phyloP scores from a whole-genome alignment of 2,797 vertebrate genomes.

The Nannoperca australis region DNA sequence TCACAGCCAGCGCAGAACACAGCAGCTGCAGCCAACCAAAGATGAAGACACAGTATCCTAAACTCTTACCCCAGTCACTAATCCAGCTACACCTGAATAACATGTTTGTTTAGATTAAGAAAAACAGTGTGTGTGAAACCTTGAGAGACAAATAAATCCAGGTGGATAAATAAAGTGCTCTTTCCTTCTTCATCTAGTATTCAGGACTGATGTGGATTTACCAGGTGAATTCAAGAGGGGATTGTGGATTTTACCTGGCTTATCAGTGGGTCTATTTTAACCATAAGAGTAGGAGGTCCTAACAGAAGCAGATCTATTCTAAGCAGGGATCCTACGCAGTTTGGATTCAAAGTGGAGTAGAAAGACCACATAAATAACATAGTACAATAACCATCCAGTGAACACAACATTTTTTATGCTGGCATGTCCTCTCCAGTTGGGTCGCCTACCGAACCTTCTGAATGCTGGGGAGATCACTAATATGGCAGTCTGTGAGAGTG shows the following conservation, averaged over 20 bases:
- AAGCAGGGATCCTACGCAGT: not conserved
- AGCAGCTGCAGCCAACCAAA: constrained; percentile 74
- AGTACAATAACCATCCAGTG: not conserved
- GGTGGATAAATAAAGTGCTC: constrained; percentile 2
- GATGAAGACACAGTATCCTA: constrained; percentile 40
- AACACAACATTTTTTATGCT: not conserved
- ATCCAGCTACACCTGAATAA: constrained; percentile 17
- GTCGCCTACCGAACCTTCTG: not conserved
- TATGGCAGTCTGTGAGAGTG: not conserved
- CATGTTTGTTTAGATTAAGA: not conserved
- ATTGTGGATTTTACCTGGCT: constrained; percentile 9
- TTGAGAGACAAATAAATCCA: constrained; percentile 11
- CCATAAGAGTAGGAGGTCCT: not conserved
- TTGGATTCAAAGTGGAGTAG: not conserved
- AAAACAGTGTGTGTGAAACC: constrained; percentile 19
- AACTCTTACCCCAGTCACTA: constrained; percentile 19
- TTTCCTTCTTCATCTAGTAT: not conserved
- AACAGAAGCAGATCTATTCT: not conserved
- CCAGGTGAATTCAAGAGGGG: constrained; percentile 1
- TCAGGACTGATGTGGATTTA: constrained; percentile 2
- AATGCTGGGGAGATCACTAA: not conserved
- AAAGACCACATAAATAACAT: not conserved
- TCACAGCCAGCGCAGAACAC: constrained; percentile 72
- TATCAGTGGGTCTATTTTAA: not conserved
- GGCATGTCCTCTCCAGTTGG: constrained; percentile 5